Percentiles rank a stretch among this genome's conserved stretches.
phyloP scores from a whole-genome alignment of 2,888 invertebrate species.

The Mechanitis messenoides region DNA sequence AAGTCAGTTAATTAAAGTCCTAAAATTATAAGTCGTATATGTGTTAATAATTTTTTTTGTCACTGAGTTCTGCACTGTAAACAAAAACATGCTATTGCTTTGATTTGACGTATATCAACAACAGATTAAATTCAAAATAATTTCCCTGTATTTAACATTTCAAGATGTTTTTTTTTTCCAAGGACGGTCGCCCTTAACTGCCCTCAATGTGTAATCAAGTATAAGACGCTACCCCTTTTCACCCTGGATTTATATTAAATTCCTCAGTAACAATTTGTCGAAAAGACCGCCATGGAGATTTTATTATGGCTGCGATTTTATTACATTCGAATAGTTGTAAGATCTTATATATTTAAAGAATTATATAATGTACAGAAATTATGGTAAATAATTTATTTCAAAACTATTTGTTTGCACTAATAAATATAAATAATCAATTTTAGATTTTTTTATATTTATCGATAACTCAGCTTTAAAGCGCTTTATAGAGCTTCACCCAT shows the following conservation, averaged over 20 bases:
- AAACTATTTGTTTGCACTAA: too few relatives aligned
- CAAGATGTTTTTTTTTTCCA: conserved; percentile 28
- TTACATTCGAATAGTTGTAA: conserved; percentile 39
- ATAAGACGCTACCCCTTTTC: conserved; percentile 59
- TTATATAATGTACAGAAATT: conserved; percentile 2
- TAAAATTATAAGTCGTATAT: conserved; percentile 38
- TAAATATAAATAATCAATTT: too few relatives aligned
- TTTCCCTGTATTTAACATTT: too few relatives aligned
- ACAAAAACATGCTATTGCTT: too few relatives aligned
- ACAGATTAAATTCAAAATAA: too few relatives aligned
- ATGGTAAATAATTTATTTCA: too few relatives aligned
- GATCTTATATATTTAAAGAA: conserved; percentile 7
- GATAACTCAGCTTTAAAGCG: too few relatives aligned
- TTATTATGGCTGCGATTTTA: conserved; percentile 50
- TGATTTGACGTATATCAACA: too few relatives aligned
- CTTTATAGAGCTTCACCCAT: too few relatives aligned
- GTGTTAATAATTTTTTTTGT: too few relatives aligned
- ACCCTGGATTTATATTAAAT: conserved; percentile 72
- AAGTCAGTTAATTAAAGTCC: conserved; percentile 76
- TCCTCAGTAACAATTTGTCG: conserved; percentile 67
- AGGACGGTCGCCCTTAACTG: background rate
- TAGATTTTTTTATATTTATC: too few relatives aligned
- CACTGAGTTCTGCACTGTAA: too few relatives aligned
- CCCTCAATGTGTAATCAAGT: conserved; percentile 59
- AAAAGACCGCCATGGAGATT: conserved; percentile 57